Base-by-base conservation (phyloP, 1,140 invertebrate species). In the Monochamus saltuarius region DNA sequence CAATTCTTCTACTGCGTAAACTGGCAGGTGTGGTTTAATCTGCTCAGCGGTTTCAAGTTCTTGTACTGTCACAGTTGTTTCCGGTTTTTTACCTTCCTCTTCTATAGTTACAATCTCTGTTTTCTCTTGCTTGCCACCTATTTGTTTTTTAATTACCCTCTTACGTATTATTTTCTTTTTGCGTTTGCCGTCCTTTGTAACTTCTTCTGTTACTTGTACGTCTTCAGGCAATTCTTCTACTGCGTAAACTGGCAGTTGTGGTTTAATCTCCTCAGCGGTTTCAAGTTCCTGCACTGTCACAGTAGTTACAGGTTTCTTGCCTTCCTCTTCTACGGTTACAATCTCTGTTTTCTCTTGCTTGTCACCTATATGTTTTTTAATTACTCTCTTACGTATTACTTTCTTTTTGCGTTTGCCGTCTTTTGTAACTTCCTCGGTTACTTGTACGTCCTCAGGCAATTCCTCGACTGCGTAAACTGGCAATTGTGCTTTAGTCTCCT, bases 141-240 rank as follows among this genome's bases (percentile, higher is more conserved):
- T 68, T 7, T 43, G 61, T 68, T 69, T 73, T 64, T 66, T 70
- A 17, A 65, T 70, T 9, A 54, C 54, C 2, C 61, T 34, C 49
- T 68, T 67, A 29, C 67, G 65, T 16, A 64, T 60, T 2, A 70
- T 56, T 46, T 55, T 59, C 53, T 66, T 70, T 36, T 50, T 62
- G 9, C 13, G 36, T 34, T 36, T 42, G 3, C 51, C 58, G 37
- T 56, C 45, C 53, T 59, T 34, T 22, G 62, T 52, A 36, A 38
- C 45, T 53, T 62, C 56, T 46, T 64, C 58, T 19, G 62, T 67
- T 6, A 67, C 65, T 47, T 75, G 73, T 11, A 72, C 75, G 59
- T 78, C 72, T 68, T 80, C 77, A n/a, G 73, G 73, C 17, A 65
- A 38, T 47, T 76, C 72, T 66, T 77, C 63, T 49, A 67, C 13